Conservation (phyloP, 2,888 invertebrate species). For the Argynnis bischoffii region DNA sequence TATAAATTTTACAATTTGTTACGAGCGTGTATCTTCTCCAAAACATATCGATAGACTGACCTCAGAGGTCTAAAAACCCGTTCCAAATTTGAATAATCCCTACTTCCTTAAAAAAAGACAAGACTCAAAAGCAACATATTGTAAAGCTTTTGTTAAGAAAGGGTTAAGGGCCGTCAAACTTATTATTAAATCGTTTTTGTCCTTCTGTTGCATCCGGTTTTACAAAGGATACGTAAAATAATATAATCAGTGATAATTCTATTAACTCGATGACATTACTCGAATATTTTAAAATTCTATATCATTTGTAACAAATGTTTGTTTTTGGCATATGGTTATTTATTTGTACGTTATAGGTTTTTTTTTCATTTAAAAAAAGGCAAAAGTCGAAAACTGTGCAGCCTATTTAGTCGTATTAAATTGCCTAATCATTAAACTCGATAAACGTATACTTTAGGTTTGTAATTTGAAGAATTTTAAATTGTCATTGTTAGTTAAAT, state of each 20-base stretch:
- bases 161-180: slow-evolving; percentile 78
- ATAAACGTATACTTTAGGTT: not conserved
- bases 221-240: slow-evolving; percentile 79
- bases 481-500: slow-evolving; percentile 30
- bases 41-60: slow-evolving; percentile 71
- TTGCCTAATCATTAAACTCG: slow-evolving; percentile 23
- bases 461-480: slow-evolving; percentile 34
- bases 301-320: slow-evolving; percentile 59
- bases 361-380: slow-evolving; percentile 34
- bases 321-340: slow-evolving; percentile 69
- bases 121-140: slow-evolving; percentile 73
- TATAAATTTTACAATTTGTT: slow-evolving; percentile 15
- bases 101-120: slow-evolving; percentile 70
- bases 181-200: slow-evolving; percentile 82
- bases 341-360: slow-evolving; percentile 43
- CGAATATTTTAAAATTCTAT: slow-evolving; percentile 49
- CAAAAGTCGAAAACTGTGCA: not conserved
- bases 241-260: slow-evolving; percentile 80
- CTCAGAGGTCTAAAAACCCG: slow-evolving; percentile 70
- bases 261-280: slow-evolving; percentile 66
- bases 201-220: slow-evolving; percentile 76
- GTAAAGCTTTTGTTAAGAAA: slow-evolving; percentile 78
- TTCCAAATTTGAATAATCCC: slow-evolving; percentile 77
- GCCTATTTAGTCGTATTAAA: not conserved
- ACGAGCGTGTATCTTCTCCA: slow-evolving; percentile 62